These are phyloP conservation scores for Naja naja DNA, from an alignment of 2,113 vertebrate species.

Conservation along the genomic window DNA sequence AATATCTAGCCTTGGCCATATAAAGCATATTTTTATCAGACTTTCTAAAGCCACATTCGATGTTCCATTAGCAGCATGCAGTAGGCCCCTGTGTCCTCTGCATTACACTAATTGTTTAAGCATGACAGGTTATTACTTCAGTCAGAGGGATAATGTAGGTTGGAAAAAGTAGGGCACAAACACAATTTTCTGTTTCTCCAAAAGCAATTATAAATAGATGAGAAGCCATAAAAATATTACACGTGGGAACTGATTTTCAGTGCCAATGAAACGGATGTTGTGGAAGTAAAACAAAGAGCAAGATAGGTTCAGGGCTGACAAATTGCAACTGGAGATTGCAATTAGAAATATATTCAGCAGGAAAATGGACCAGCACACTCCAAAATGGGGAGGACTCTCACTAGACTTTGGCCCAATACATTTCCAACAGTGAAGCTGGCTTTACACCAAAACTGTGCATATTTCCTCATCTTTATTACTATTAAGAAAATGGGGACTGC, in stretches of 20 bases:
- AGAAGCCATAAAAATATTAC: slow-evolving; percentile 59
- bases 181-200: slow-evolving; percentile 63
- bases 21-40: slow-evolving; percentile 44
- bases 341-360: slow-evolving; percentile 59
- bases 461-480: background rate
- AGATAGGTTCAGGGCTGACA: slow-evolving; percentile 50
- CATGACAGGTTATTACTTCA: slow-evolving; percentile 62
- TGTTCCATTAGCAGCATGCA: slow-evolving; percentile 48
- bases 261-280: slow-evolving; percentile 36
- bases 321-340: slow-evolving; percentile 54
- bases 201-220: slow-evolving; percentile 66
- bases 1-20: slow-evolving; percentile 8
- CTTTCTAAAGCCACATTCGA: slow-evolving; percentile 49
- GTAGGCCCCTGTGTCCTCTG: slow-evolving; percentile 57
- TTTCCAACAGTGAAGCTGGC: slow-evolving; percentile 53
- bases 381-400: slow-evolving; percentile 39
- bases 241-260: slow-evolving; percentile 46
- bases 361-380: slow-evolving; percentile 53
- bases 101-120: slow-evolving; percentile 62
- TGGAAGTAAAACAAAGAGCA: slow-evolving; percentile 36
- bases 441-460: slow-evolving; percentile 49
- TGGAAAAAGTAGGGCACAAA: slow-evolving; percentile 56
- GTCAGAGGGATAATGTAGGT: slow-evolving; percentile 50
- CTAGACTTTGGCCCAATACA: slow-evolving; percentile 41
- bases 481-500: background rate